These are phyloP conservation scores for Euglossa dilemma DNA, from an alignment of 1,140 invertebrate species.

Conservation along the genomic window DNA sequence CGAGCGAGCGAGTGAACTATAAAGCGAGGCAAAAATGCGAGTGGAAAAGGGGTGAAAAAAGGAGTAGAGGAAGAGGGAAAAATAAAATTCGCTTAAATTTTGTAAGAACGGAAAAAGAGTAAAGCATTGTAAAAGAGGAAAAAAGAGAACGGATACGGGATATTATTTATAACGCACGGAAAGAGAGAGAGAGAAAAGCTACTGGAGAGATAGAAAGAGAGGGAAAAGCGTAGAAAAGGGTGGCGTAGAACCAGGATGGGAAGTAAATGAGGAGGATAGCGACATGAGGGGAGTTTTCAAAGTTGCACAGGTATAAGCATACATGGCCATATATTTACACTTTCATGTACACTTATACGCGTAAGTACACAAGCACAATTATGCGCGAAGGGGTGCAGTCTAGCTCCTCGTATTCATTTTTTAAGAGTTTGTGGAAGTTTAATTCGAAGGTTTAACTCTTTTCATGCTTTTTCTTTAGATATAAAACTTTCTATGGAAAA, in stretches of 20 bases:
- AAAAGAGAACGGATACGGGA: too few species aligned
- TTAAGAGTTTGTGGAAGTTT: conserved; percentile 7
- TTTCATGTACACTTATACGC: not conserved
- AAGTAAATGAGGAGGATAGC: too few species aligned
- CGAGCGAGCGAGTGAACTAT: not conserved
- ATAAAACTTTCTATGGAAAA: too few species aligned
- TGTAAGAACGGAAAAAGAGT: not conserved
- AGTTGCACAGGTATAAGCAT: not conserved
- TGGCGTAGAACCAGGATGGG: too few species aligned
- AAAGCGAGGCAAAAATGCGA: not conserved
- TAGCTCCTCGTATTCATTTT: not conserved
- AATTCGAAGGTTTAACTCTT: not conserved
- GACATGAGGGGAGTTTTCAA: not conserved
- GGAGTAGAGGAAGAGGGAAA: not conserved
- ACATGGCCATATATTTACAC: too few species aligned
- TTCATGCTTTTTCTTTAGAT: not conserved
- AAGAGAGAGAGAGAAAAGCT: not conserved
- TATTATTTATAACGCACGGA: not conserved
- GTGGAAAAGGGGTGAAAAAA: not conserved
- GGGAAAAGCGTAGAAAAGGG: not conserved
- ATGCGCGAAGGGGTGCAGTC: not conserved
- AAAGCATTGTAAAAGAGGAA: too few species aligned
- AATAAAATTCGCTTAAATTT: not conserved
- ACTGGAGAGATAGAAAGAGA: not conserved
- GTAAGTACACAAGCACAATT: not conserved